Base-by-base conservation (phyloP, 2,888 invertebrate genomes). In the Blastobasis adustella region DNA sequence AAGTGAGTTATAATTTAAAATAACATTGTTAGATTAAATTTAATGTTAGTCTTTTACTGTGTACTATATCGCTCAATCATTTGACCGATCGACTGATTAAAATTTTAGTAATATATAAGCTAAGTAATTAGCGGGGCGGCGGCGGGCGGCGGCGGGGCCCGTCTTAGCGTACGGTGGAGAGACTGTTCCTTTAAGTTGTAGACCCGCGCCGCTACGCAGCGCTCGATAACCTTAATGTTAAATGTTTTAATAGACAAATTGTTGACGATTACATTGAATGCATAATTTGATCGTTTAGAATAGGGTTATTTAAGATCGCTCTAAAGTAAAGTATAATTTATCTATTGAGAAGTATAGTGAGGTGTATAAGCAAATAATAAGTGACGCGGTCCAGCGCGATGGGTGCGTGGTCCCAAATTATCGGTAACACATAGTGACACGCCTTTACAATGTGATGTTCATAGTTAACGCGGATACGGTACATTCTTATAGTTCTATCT, bases 31-130 rank as follows among this genome's bases (percentile, higher is more conserved):
- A 87, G 87, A 87, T 88, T 88, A 87, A 88, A 87, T 86, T 86
- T 88, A 87, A 88, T 88, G 75, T 88, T 88, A 87, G 88, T 87
- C 86, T 79, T 84, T 84, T 86, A 86, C 86, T 87, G 84, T 87
- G 84, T 86, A 86, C 82, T 86, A 84, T 85, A 88, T 88, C 87
- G 87, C 86, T 88, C 87, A 87, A 87, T 85, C 83, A 79, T 82
- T 87, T 87, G 88, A 87, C 83, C 88, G 88, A 88, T 88, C 86
- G 88, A 88, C 88, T 88, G 88, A 88, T 86, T 87, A 88, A 87
- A 88, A 88, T 86, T 87, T 86, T 88, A 87, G 86, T 87, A 83
- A 67, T 23, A 23, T 23, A 23, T 87, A 87, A 87, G 88, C 87
- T 87, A 88, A 87, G 86, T 85, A 79, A 83, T 79, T 72, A 77